Evolutionary conservation across 2,888 invertebrate genomes (phyloP), one percentile per base, ranked within the genome.

Genomic region (Parnassius apollo): DNA sequence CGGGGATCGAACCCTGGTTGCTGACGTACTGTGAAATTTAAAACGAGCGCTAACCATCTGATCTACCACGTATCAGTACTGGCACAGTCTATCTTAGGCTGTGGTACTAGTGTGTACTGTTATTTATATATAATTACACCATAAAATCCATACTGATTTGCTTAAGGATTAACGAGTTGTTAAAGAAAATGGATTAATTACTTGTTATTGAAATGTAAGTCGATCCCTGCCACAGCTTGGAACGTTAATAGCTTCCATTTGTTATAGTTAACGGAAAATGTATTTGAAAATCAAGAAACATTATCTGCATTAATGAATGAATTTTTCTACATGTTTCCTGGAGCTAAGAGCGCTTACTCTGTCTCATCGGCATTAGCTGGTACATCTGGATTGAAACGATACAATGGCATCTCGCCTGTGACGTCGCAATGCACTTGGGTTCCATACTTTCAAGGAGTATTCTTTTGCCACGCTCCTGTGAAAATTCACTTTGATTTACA

Each of bases 361-460:
- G 76, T 89, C 0, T 76, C 87, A 0, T 86, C 90, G 8, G 91
- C 83, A 0, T 71, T 91, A 0, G 80, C 78, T 22, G 89, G 90
- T 3, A 71, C 75, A 0, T 78, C 77, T 42, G 83, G 82, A 0
- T 52, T 89, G 0, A 74, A 82, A 2, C 86, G 87, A 49, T 74
- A 83, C 54, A 69, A 49, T 13, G 90, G 91, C 0, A 59, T 61
- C 0, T 67, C 79, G 1, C 51, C 62, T 0, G 67, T 84, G 0
- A 78, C 83, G 2, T 62, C 82, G 0, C 77, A 72, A 53, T 86
- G 87, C 76, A 83, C 78, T 59, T 91, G 91, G 91, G 74, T 91
- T 1, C 90, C 91, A 0, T 87, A 79, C 58, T 90, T 91, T 57
- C 88, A 85, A 82, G 86, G 81, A 44, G 77, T 85, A 0, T 91